Evolutionary conservation across 1,140 invertebrate genomes (phyloP), one percentile per base, ranked within the genome.

Genomic region (Drosophila kanapiae): DNA sequence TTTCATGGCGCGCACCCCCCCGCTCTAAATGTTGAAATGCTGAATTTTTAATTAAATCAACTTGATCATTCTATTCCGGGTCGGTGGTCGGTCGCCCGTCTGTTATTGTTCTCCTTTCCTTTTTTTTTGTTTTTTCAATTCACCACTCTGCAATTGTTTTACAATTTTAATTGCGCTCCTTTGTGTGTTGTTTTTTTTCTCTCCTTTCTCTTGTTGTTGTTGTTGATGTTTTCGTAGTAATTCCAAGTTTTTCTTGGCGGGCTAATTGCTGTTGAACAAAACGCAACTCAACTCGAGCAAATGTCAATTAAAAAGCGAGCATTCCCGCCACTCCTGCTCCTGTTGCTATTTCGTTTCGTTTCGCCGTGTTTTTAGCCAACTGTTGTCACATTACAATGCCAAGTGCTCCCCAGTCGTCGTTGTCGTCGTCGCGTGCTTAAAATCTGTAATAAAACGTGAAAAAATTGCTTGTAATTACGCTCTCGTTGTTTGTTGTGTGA

Each of bases 401-500:
- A 78, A 83, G 75, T 80, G 72, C 82, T 80, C 68, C 81, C 78
- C 47, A 42, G 81, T 65, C 75, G 63, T 38, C 18, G 53, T 38
- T 37, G 65, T 51, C 33, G 70, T 68, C 38, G 77, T 75, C 72
- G 63, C 74, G 80, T 88, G 78, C 56, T 82, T 80, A 79, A 86
- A 90, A 90, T 91, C 90, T 91, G 85, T 77, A 91, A 91, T 86
- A 88, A 91, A 91, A 91, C 80, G 85, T 78, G 51, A 86, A 85
- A 86, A 91, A 90, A 90, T 86, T 83, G 65, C 80, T 83, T 91
- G 90, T 91, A 91, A 91, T 91, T 91, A 90, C 82, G 69, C 69
- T 70, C 33, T 67, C 35, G 86, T 68, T 70, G 54, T 67, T 37
- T 79, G 68, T 65, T 77, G 47, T 68, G 65, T 72, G 61, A 62